phyloP scores from a whole-genome alignment of 2,113 vertebrate species.

The Lophochroa leadbeateri region DNA sequence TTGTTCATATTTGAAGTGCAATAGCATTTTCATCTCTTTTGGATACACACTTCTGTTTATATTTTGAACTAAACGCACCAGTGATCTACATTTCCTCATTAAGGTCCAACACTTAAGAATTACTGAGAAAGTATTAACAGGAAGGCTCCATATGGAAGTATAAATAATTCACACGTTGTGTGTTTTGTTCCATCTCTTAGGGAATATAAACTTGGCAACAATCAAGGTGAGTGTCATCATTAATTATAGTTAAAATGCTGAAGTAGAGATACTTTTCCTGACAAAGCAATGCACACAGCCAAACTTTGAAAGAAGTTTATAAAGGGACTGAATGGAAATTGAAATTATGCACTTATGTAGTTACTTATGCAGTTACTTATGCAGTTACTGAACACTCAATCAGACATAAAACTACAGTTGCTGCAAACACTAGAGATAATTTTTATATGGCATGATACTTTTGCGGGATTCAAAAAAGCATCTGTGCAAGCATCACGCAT shows the following conservation, averaged over 20 bases:
- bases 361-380: neutral
- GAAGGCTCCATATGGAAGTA: slow-evolving; percentile 28
- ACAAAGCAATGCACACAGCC: neutral
- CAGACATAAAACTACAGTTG: slow-evolving; percentile 9
- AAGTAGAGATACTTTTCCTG: neutral
- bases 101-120: slow-evolving; percentile 38
- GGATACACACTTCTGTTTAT: neutral
- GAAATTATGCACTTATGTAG: neutral
- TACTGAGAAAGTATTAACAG: slow-evolving; percentile 39
- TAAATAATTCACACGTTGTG: slow-evolving; percentile 50
- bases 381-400: neutral
- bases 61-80: slow-evolving; percentile 4
- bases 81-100: slow-evolving; percentile 24
- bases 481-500: neutral
- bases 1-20: neutral
- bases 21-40: slow-evolving; percentile 3
- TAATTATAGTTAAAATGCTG: slow-evolving; percentile 39
- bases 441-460: neutral
- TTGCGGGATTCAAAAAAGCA: neutral
- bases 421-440: neutral
- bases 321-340: neutral
- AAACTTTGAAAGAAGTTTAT: slow-evolving; percentile 29
- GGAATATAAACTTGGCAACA: slow-evolving; percentile 12
- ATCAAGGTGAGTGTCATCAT: slow-evolving; percentile 21
- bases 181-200: slow-evolving; percentile 26